Percentiles rank a stretch among this genome's conserved stretches.
These are phyloP conservation scores for Tigriopus japonicus DNA, from an alignment of 1,140 invertebrate species.

Conservation along the genomic window DNA sequence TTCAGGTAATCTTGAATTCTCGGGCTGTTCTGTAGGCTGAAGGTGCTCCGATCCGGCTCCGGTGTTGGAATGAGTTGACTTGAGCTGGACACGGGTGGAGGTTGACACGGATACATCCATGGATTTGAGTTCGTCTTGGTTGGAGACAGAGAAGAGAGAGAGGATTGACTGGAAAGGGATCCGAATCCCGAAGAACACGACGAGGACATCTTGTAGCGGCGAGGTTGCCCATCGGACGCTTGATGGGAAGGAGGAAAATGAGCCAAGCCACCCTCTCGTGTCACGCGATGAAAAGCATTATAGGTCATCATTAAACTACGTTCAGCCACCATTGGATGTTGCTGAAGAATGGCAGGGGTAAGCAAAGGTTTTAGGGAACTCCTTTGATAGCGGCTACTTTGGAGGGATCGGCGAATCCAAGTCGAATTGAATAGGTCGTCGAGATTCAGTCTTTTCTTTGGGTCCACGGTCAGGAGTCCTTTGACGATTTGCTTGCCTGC, in stretches of 20 bases:
- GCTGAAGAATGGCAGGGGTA: constrained; percentile 24
- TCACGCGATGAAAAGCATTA: constrained; percentile 46
- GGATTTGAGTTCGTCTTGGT: not conserved
- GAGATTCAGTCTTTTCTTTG: constrained; percentile 46
- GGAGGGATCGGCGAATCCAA: constrained; percentile 36
- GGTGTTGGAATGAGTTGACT: too few relatives aligned
- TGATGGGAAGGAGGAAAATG: not conserved
- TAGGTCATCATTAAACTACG: constrained; percentile 37
- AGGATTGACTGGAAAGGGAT: constrained; percentile 14
- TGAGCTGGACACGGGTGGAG: too few relatives aligned
- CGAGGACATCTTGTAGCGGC: constrained; percentile 19
- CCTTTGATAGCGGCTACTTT: constrained; percentile 20
- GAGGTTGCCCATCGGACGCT: not conserved
- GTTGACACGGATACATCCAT: too few relatives aligned
- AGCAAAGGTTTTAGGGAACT: constrained; percentile 38
- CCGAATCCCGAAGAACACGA: constrained; percentile 20
- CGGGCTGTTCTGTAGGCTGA: not conserved
- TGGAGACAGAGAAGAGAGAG: constrained; percentile 1
- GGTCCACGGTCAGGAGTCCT: constrained; percentile 59
- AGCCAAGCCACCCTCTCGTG: constrained; percentile 45
- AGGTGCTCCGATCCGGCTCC: too few relatives aligned
- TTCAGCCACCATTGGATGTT: constrained; percentile 23
- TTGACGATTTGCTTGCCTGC: constrained; percentile 53
- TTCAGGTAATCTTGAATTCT: not conserved
- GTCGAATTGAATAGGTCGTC: constrained; percentile 37